Base-by-base conservation (phyloP, 2,113 vertebrate species). In the Platichthys stellatus region DNA sequence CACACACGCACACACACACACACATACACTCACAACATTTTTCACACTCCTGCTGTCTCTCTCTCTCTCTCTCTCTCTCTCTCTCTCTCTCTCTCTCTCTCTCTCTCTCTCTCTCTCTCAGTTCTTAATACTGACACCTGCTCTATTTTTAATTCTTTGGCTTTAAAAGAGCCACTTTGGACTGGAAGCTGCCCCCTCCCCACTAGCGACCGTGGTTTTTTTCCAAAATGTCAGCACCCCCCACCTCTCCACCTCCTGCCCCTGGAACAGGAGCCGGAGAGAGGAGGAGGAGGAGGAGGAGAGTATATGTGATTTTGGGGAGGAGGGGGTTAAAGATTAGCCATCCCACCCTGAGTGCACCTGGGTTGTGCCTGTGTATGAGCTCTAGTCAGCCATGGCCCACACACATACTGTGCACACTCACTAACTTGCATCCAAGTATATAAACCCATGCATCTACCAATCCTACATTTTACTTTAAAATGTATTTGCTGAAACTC, bases 101-200 rank as follows among this genome's bases (percentile, higher is more conserved):
- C 69, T 54, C 26, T 31, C 59, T 40, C 26, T 60, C 58, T 31
- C 61, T 45, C 70, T 80, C 71, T 74, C 61, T 74, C 58, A 62
- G 85, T 80, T 86, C 74, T 86, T 77, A 74, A 85, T 82, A 86
- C 85, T 87, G 88, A 90, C 90, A 90, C 89, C 87, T 91, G 89
- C 85, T 91, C 89, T 93, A 92, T 92, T 91, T 93, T 91, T 92
- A 93, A 76, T 86, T 88, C 63, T 63, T 53, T 88, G 86, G 89
- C 89, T 92, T 89, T 81, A 87, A 88, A 86, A 83, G 77, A 81
- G 82, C 83, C 72, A 80, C 88, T 83, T 87, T 91, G 89, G 88
- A 91, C 86, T 89, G 91, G 87, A 89, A 89, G 62, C 72, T 75
- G 71, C 87, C 87, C 88, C 88, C 89, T 85, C 66, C 84, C 78